Base-by-base conservation (phyloP, 2,113 vertebrate genomes). In the Colinus virginianus region DNA sequence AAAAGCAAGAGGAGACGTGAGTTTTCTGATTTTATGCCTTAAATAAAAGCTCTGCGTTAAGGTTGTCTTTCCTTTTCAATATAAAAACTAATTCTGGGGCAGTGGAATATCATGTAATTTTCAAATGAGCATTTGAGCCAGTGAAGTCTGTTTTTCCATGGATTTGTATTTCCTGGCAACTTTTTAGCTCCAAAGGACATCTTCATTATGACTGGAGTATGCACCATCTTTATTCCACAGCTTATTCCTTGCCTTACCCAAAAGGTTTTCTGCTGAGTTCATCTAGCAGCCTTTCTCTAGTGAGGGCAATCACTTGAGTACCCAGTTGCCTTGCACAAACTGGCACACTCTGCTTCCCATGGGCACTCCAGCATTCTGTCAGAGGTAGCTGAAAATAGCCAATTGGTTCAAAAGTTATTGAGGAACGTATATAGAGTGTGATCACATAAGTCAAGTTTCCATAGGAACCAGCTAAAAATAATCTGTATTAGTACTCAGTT, bases 381-480 rank as follows among this genome's bases (percentile, higher is more conserved):
- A 63, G 76, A 85, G 59, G 42, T 32, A 72, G 49, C 71, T 90
- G 76, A 85, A 85, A 88, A 90, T 74, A 85, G 56, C 90, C 9
- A 1, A 20, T 11, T 12, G 55, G 72, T 59, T 83, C 85, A 74
- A 34, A 94, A 74, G 28, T 78, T 88, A 43, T 8, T 30, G 45
- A 91, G 70, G 28, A 96, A 38, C 25, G 25, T 45, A 75, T 56
- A 91, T 14, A 69, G 63, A 91, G 9, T 77, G 85, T 59, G 51
- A 91, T 77, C 68, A 34, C 42, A 46, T 63, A 91, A 93, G 67
- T 80, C 82, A 55, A 0, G 32, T 94, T 96, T 93, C 93, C 88
- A 93, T 91, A 93, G 94, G 71, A 96, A 95, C 88, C 0, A 0
- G 40, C 79, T 95, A 95, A 94, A 96, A 94, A 89, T 94, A 87